Conservation (phyloP, 2,888 invertebrate species). For the Habrosyne pyritoides region DNA sequence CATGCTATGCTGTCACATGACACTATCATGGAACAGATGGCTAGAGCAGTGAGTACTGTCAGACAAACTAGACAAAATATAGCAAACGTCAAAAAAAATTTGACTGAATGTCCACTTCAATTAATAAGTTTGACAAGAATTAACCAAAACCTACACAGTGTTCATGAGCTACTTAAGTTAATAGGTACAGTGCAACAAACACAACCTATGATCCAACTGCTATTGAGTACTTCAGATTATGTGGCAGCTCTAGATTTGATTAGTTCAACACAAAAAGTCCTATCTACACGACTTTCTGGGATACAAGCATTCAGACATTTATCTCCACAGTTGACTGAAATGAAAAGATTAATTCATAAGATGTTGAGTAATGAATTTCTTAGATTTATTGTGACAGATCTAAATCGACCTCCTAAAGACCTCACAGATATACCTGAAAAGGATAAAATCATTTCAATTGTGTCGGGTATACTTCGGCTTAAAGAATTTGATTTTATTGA, state of each 20-base stretch:
- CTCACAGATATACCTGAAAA: conserved; percentile 87
- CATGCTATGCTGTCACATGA: conserved; percentile 99
- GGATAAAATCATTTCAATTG: conserved; percentile 93
- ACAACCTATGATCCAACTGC: conserved; percentile 97
- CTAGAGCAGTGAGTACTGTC: conserved; percentile 90
- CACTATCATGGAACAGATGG: conserved; percentile 97
- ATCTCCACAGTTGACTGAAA: conserved; percentile 97
- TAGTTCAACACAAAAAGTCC: conserved; percentile 96
- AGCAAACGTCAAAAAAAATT: conserved; percentile 88
- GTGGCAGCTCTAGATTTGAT: conserved; percentile 98
- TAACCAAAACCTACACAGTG: conserved; percentile 85
- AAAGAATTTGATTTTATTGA: conserved; percentile 95
- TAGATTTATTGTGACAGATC: conserved; percentile 94
- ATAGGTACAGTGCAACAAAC: conserved; percentile 99
- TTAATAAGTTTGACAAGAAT: conserved; percentile 88
- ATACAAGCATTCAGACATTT: conserved; percentile 98
- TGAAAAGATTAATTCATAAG: conserved; percentile 97
- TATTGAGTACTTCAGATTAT: conserved; percentile 97
- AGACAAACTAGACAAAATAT: conserved; percentile 89
- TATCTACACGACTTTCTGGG: conserved; percentile 94
- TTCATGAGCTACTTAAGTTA: conserved; percentile 91
- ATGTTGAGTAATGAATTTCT: conserved; percentile 98
- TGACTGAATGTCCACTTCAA: conserved; percentile 91
- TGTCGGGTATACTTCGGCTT: conserved; percentile 94
- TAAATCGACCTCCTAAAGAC: conserved; percentile 90